A percentile compares a stretch with the other conserved stretches of the same genome.
Evolutionary conservation across 2,797 vertebrate genomes (phyloP).

Genomic region (Gobionotothen gibberifrons): DNA sequence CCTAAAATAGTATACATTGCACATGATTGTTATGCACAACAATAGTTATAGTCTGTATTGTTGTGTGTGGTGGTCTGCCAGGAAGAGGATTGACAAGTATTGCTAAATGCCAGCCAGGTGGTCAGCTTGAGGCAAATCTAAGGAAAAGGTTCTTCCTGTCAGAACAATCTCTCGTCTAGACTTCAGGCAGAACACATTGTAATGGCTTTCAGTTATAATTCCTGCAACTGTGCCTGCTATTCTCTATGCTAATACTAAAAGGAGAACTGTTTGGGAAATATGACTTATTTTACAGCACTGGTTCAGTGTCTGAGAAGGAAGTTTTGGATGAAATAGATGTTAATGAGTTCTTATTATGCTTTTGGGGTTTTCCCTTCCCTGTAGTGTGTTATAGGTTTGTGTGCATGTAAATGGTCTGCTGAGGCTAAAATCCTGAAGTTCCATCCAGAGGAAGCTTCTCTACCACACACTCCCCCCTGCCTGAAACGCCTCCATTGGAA

Average conservation of each 20-base stretch:
- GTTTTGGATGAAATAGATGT: background rate
- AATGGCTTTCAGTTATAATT: conserved; percentile 52
- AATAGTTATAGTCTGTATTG: too few species aligned
- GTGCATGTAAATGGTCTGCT: too few species aligned
- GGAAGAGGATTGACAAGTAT: conserved; percentile 26
- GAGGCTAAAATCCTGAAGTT: too few species aligned
- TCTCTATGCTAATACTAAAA: conserved; percentile 11
- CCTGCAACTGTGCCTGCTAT: conserved; percentile 32
- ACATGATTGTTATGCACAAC: too few species aligned
- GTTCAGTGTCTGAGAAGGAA: background rate
- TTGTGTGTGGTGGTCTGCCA: too few species aligned
- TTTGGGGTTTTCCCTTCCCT: too few species aligned
- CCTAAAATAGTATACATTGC: too few species aligned
- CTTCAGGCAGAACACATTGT: conserved; percentile 41
- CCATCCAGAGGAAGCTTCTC: too few species aligned
- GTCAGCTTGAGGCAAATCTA: conserved; percentile 59
- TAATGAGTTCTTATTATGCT: background rate
- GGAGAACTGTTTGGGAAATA: background rate
- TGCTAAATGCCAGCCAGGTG: conserved; percentile 67
- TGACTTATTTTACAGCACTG: background rate
- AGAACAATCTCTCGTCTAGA: conserved; percentile 51
- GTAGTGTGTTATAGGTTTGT: too few species aligned
- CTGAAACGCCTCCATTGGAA: too few species aligned
- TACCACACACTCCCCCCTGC: too few species aligned
- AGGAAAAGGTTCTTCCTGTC: conserved; percentile 64